Conservation (phyloP, 2,888 invertebrate species). For the Tipula helvola region DNA sequence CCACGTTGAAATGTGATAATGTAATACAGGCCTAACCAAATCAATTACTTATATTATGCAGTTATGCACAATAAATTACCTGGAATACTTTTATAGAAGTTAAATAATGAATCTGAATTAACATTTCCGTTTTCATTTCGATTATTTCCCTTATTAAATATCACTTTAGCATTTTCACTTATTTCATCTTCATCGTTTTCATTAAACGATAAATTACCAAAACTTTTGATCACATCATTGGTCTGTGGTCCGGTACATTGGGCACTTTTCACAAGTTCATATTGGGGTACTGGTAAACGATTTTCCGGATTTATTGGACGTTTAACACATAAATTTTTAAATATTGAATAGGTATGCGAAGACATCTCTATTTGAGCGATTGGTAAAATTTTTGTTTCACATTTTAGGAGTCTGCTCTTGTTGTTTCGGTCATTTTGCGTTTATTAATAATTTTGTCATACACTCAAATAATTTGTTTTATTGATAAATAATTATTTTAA, state of each 20-base stretch:
- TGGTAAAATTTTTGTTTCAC: not conserved
- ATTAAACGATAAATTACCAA: slow-evolving; percentile 33
- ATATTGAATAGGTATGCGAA: slow-evolving; percentile 47
- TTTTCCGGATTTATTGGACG: slow-evolving; percentile 59
- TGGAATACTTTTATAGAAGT: slow-evolving; percentile 67
- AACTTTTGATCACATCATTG: slow-evolving; percentile 22
- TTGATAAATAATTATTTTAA: not conserved
- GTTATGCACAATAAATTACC: slow-evolving; percentile 21
- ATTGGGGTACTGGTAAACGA: slow-evolving; percentile 56
- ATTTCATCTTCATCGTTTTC: slow-evolving; percentile 33
- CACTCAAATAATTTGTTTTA: slow-evolving; percentile 15
- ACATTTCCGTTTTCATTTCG: not conserved
- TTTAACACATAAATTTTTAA: slow-evolving; percentile 57
- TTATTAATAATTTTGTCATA: not conserved
- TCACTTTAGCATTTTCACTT: slow-evolving; percentile 20
- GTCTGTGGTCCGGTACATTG: slow-evolving; percentile 28
- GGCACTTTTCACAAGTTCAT: slow-evolving; percentile 40
- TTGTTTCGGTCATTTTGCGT: not conserved
- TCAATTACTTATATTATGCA: not conserved
- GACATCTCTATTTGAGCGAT: slow-evolving; percentile 27
- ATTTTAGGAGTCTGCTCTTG: not conserved
- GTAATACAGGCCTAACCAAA: no score
- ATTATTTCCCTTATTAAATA: slow-evolving; percentile 23
- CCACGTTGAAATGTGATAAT: no score
- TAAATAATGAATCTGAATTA: slow-evolving; percentile 48